Percentiles rank a stretch among this genome's conserved stretches.
These are phyloP conservation scores for Gila robusta DNA, from an alignment of 2,797 vertebrate species.

Conservation along the genomic window DNA sequence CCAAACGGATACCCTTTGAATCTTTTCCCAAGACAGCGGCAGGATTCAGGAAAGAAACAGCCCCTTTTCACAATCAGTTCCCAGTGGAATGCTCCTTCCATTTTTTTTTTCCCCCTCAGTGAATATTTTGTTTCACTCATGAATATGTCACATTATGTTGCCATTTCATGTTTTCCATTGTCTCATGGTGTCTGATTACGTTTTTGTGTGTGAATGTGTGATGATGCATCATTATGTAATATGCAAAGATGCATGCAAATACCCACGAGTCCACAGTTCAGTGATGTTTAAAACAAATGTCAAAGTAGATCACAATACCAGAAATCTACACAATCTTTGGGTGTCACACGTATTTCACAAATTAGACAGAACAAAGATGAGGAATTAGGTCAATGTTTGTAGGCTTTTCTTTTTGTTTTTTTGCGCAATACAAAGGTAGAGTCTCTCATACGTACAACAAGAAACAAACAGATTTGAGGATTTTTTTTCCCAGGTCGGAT, in stretches of 20 bases:
- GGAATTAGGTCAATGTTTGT: conserved; percentile 23
- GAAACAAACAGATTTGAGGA: conserved; percentile 18
- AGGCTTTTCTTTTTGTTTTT: background rate
- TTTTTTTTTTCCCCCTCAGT: background rate
- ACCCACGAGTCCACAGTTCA: background rate
- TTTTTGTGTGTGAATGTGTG: background rate
- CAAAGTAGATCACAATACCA: conserved; percentile 8
- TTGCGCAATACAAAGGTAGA: background rate
- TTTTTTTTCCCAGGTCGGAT: background rate
- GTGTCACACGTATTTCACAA: background rate
- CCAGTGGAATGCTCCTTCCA: background rate
- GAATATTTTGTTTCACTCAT: background rate
- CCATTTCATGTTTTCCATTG: background rate
- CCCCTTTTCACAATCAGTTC: background rate
- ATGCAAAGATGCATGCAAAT: background rate
- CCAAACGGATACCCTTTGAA: background rate
- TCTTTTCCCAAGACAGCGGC: background rate
- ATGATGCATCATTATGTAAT: conserved; percentile 1
- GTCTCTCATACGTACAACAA: background rate
- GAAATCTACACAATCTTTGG: background rate
- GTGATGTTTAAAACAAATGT: conserved; percentile 4
- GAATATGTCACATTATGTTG: background rate
- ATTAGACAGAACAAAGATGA: background rate
- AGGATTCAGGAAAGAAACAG: background rate
- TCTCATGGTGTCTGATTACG: background rate